Evolutionary conservation across 2,113 vertebrate genomes (phyloP), one percentile per base, ranked within the genome.

Genomic region (Nibea coibor): DNA sequence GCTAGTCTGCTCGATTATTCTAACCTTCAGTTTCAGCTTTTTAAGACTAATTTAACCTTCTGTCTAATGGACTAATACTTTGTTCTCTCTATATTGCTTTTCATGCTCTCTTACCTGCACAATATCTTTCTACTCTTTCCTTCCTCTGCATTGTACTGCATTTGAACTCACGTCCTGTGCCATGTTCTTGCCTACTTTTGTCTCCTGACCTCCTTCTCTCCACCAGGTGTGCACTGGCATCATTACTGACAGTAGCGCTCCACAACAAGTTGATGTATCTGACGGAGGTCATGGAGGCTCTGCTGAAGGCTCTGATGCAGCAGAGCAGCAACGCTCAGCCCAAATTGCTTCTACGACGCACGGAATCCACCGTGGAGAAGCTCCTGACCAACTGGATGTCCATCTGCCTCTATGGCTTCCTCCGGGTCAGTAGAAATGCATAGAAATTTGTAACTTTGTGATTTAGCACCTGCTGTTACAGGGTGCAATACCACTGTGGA

Each of bases 371-470:
- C 5, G 97, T 99, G 0, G 98, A 99, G 91, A 99, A 99, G 51
- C 91, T 99, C 67, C 93, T 99, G 80, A 97, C 97, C 76, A 99
- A 99, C 89, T 99, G 98, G 98, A 97, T 99, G 96, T 98, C 97
- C 11, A 95, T 99, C 80, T 99, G 98, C 86, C 96, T 99, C 5
- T 99, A 98, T 26, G 97, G 97, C 76, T 99, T 97, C 85, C 96
- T 99, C 10, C 94, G 97, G 94, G 98, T 98, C 80, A 0, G 95
- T 91, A 39, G 35, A 39, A 39, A 39, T 39, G 35, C 8, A 39
- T 39, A 9, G 35, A 9, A 39, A 39, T 39, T 39, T 39, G 35
- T 39, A 39, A 39, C 8, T 39, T 35, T 35, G 35, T 39, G 35
- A 39, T 39, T 39, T 39, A 39, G 35, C 31, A 6, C 31, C 31